Evolutionary conservation across 2,113 vertebrate species (phyloP), one percentile per base, ranked within the genome.

Genomic region (Bucco capensis): DNA sequence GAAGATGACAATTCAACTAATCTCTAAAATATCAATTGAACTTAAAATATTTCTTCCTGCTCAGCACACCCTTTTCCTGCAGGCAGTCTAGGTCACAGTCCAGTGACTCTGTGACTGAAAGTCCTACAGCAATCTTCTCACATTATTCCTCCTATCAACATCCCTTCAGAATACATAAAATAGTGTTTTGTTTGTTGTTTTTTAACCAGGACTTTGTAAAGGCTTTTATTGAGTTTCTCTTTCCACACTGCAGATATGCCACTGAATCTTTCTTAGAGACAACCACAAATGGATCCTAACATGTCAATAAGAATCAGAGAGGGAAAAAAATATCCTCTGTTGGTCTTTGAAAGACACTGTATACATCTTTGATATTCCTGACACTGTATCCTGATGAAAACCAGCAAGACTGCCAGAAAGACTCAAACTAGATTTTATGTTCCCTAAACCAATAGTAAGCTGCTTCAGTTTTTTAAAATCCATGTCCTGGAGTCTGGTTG

Each of bases 261-360:
- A 79, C 50, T 77, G 76, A 23, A n/a, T 73, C 27, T 56, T 76
- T 85, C 65, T 66, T 65, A 70, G 69, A 88, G 64, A 70, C 88
- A 92, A 57, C 30, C 56, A 86, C 38, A 96, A 92, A 94, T 82
- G 28, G 60, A 50, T 94, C 15, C 66, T 89, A 86, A 61, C 24
- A 22, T 54, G 54, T 89, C 79, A 93, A 77, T 31, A 65, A 33
- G 56, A 96, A 86, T 74, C 62, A 79, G 35, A 66, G 61, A 44
- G 13, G 54, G 18, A 8, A 67, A 86, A 74, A 73, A 74, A 60
- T 33, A 5, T 19, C 4, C 30, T 50, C 7, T 60, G 37, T 27
- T 79, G 14, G 21, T 89, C 27, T 91, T 47, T 83, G 58, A 92
- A 84, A 42, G 46, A 54, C 61, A 88, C 57, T 31, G 31, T 71